Base-by-base conservation (phyloP, 1,140 invertebrate genomes). In the Drosophila paulistorum region DNA sequence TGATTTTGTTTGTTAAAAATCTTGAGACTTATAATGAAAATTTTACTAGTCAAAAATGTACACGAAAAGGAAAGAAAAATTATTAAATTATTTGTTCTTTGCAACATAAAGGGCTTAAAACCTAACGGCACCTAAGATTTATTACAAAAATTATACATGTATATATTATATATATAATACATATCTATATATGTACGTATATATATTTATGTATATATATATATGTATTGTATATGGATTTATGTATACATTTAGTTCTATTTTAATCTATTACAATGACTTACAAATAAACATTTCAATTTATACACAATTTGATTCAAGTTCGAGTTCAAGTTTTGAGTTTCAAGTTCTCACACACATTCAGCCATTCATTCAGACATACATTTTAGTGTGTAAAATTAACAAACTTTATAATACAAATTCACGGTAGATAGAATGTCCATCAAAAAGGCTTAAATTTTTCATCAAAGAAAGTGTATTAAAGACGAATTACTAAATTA, bases 71-170 rank as follows among this genome's bases (percentile, higher is more conserved):
- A 51, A 51, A 23, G 45, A 51, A 51, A 51, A 23, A 23, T 10
- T 48, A 1, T 20, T 51, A 20, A 51, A 51, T 51, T 51, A 51
- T 51, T 51, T 48, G 7, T 37, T 39, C 11, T 9, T 68, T 84
- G 80, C 77, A 87, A 87, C 84, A 65, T 51, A 59, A 89, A 89
- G 85, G 77, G 30, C 84, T 83, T 87, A 51, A 89, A 74, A 65
- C 20, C 83, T 87, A 87, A 73, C 72, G 69, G 83, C 81, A 85
- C 78, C 74, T 85, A 78, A 74, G 62, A 78, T 39, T 85, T 77
- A 83, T 73, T 80, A 89, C 84, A 83, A 75, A 89, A 87, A 82
- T 71, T 77, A 87, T 82, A 79, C 68, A 68, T 57, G 59, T 57
- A 41, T 54, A 55, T 72, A 48, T 58, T 57, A 41, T 54, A 55